Evolutionary conservation across 2,888 invertebrate genomes (phyloP), one percentile per base, ranked within the genome.

Genomic region (Anodontia alba): DNA sequence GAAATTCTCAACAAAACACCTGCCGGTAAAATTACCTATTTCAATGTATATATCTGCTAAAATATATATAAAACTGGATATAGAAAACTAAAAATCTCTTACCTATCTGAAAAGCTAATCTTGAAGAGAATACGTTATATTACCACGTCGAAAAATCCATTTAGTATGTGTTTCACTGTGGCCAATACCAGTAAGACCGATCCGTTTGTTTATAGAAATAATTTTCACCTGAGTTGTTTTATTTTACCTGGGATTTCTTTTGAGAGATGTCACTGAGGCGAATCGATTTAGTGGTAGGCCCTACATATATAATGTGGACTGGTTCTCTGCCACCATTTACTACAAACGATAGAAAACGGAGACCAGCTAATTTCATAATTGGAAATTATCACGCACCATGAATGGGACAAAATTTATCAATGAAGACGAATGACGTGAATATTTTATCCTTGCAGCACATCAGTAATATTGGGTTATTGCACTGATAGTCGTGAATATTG

Each of bases 211-310:
- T 62, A 62, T 10, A 62, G 62, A 62, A 62, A 23, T 57, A 62
- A 62, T 62, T 62, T 33, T 33, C 62, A 62, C 26, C 29, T 62
- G 62, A 38, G 38, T 38, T 38, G 38, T 38, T 38, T 38, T 38
- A 38, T 33, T 1, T 62, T 29, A 57, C 57, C 57, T 57, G 57
- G 29, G 62, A 33, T 33, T 1, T 17, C 76, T 78, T 68, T 82
- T 78, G 69, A 82, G 72, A 29, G 46, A 54, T 73, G 57, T 78
- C 75, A 76, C 46, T 51, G 73, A 69, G 51, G 78, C 78, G 70
- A 62, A 69, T 51, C 76, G 69, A 62, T 62, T 62, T 62, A 62
- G 62, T 62, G 38, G 38, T 38, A 8, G 38, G 12, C 5, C 5
- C 5, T 5, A 38, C 5, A 38, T 5, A 38, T 38, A 38, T 38